Percentiles rank a stretch among this genome's conserved stretches.
phyloP scores from a whole-genome alignment of 2,888 invertebrate species.

The Zhuqinia jingwanae region DNA sequence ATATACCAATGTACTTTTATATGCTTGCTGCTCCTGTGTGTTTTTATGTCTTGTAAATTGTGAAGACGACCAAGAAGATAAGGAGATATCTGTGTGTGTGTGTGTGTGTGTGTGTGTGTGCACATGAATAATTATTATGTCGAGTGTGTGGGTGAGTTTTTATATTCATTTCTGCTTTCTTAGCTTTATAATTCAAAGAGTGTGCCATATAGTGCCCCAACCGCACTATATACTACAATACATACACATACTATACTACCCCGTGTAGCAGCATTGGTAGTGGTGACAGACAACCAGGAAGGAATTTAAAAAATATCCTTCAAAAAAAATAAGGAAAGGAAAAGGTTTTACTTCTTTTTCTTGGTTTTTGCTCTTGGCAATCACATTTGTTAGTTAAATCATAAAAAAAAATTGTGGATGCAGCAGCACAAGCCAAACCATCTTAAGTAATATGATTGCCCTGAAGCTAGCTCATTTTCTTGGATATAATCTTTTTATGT shows the following conservation, averaged over 20 bases:
- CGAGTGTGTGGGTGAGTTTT: neutral
- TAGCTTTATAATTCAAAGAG: constrained; percentile 12
- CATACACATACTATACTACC: no score
- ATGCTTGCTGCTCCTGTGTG: no score
- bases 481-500: no score
- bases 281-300: constrained; percentile 32
- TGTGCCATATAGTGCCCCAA: no score
- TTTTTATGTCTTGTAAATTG: constrained; percentile 17
- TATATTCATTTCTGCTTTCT: no score
- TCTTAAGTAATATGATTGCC: constrained; percentile 5
- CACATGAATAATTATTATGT: constrained; percentile 69
- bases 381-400: constrained; percentile 32
- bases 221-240: no score
- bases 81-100: no score
- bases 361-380: constrained; percentile 18
- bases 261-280: neutral
- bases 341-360: neutral
- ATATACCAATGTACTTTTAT: neutral
- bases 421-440: neutral
- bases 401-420: constrained; percentile 20
- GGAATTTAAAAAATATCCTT: constrained; percentile 21
- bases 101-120: no score
- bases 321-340: neutral
- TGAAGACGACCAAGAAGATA: constrained; percentile 4
- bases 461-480: constrained; percentile 39